These are phyloP conservation scores for Epirrhoe alternata DNA, from an alignment of 2,888 invertebrate genomes.

Conservation along the genomic window DNA sequence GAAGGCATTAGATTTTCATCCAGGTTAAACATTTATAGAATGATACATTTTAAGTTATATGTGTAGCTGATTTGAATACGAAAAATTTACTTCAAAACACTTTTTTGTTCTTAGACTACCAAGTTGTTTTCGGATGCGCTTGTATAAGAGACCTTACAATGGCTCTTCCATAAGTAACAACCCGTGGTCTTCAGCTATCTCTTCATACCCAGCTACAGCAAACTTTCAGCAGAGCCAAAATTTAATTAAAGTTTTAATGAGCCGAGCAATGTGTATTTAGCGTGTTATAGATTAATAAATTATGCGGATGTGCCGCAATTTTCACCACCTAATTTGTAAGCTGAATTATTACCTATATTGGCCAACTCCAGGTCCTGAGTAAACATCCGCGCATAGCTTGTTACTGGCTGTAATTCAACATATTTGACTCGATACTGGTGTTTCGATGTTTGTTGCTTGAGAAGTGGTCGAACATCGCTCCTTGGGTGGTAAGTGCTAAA, in stretches of 20 bases:
- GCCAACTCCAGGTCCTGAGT: neutral
- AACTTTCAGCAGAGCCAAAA: constrained; percentile 63
- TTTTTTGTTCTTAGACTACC: too few relatives aligned
- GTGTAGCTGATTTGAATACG: too few relatives aligned
- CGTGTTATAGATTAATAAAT: constrained; percentile 32
- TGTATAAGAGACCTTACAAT: neutral
- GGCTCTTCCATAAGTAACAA: neutral
- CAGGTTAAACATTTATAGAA: too few relatives aligned
- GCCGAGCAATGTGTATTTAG: constrained; percentile 60
- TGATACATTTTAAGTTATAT: too few relatives aligned
- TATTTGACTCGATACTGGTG: neutral
- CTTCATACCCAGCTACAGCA: constrained; percentile 46
- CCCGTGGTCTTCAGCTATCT: constrained; percentile 8
- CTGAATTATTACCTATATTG: constrained; percentile 15
- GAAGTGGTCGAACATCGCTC: too few relatives aligned
- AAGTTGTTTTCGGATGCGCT: too few relatives aligned
- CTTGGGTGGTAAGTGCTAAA: too few relatives aligned
- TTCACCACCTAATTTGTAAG: constrained; percentile 23
- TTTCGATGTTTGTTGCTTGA: neutral
- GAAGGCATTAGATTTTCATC: too few relatives aligned
- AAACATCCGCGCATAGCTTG: neutral
- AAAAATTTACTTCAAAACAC: too few relatives aligned
- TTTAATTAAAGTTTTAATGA: constrained; percentile 81
- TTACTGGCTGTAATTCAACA: neutral
- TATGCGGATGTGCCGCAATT: constrained; percentile 14